Conservation (phyloP, 2,797 vertebrate genomes). For the Manis crassicaudata region DNA sequence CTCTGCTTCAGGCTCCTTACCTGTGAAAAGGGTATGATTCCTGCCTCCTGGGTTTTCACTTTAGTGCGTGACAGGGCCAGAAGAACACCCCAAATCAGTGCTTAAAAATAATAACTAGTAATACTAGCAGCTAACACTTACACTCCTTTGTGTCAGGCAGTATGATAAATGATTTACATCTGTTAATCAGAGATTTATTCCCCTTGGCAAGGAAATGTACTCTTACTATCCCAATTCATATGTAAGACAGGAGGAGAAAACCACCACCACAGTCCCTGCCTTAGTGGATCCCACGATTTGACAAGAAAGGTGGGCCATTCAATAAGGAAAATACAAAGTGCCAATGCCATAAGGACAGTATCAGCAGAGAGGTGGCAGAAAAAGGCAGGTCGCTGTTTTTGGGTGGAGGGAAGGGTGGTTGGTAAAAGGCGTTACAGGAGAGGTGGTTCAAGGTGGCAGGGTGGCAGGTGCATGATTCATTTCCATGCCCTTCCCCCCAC, state of each 20-base stretch:
- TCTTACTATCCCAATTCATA: not conserved
- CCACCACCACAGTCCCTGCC: not conserved
- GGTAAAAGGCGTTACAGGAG: not conserved
- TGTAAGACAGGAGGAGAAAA: not conserved
- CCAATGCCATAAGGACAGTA: fast-evolving
- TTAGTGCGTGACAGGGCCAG: not conserved
- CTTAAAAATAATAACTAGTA: slow-evolving; percentile 14
- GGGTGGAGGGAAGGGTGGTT: not conserved
- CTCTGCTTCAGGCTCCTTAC: not conserved
- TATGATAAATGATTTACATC: not conserved
- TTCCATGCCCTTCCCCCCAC: not conserved
- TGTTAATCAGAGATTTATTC: not conserved
- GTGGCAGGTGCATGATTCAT: fast-evolving
- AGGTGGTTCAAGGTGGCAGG: not conserved
- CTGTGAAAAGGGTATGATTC: not conserved
- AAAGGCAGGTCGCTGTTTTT: not conserved
- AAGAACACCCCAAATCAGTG: not conserved
- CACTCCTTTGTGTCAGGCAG: not conserved
- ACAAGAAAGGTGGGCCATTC: not conserved
- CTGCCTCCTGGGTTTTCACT: not conserved
- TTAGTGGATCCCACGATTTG: not conserved
- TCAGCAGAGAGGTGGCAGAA: not conserved
- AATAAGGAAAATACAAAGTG: not conserved
- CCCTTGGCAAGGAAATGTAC: not conserved
- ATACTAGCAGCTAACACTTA: not conserved